These are phyloP conservation scores for Epizoanthus fatuus DNA, from an alignment of 92 coral and sea anemone genomes.

Conservation along the genomic window DNA sequence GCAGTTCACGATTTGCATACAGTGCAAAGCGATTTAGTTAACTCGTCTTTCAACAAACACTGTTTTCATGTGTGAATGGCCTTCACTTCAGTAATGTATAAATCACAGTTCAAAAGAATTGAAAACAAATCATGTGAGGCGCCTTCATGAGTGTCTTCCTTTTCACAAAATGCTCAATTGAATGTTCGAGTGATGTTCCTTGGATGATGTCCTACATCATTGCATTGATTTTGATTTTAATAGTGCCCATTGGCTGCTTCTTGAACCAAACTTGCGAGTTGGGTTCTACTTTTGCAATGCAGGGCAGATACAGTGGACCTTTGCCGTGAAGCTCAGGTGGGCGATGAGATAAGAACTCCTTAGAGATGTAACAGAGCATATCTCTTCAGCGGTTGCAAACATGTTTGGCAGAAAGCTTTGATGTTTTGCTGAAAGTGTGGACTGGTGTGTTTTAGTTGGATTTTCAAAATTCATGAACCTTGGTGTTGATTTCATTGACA, in stretches of 20 bases:
- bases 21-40: no score
- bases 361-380: conserved; percentile 16
- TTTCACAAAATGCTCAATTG: conserved; percentile 42
- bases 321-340: background rate
- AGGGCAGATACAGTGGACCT: background rate
- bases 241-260: conserved; percentile 50
- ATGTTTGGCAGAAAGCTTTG: conserved; percentile 20
- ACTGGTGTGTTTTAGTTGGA: conserved; percentile 31
- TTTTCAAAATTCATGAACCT: conserved; percentile 3
- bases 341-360: background rate
- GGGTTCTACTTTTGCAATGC: background rate
- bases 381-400: conserved; percentile 25
- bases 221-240: conserved; percentile 37
- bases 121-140: no score
- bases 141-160: conserved; percentile 40
- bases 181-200: background rate
- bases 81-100: no score
- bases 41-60: no score
- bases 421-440: background rate
- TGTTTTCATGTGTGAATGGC: no score
- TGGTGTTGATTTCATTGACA: background rate
- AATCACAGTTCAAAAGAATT: no score
- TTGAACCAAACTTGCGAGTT: conserved; percentile 47
- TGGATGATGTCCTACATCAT: conserved; percentile 60
- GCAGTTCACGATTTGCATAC: no score